Percentiles rank a stretch among this genome's conserved stretches.
phyloP scores from a whole-genome alignment of 2,797 vertebrate species.

The Champsocephalus gunnari region DNA sequence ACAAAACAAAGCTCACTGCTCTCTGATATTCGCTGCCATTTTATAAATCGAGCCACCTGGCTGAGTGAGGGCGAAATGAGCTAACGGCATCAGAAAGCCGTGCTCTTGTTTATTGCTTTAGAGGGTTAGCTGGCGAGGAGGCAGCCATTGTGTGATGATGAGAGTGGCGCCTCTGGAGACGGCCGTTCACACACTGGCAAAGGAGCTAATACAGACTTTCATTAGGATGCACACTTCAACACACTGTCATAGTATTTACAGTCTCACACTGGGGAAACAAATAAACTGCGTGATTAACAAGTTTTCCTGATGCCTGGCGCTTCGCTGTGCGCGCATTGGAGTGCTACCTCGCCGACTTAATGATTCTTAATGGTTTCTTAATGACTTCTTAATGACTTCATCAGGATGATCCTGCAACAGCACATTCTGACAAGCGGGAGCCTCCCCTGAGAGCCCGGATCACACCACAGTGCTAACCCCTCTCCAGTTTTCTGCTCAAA shows the following conservation, averaged over 20 bases:
- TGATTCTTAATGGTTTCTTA: conserved; percentile 89
- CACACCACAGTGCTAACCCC: conserved; percentile 64
- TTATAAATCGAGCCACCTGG: conserved; percentile 73
- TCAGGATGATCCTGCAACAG: conserved; percentile 84
- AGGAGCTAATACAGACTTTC: conserved; percentile 76
- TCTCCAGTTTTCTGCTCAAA: conserved; percentile 69
- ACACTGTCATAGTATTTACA: conserved; percentile 83
- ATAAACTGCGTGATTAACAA: conserved; percentile 88
- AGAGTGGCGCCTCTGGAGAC: conserved; percentile 77
- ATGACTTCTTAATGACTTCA: conserved; percentile 89
- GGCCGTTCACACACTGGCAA: conserved; percentile 62
- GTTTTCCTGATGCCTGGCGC: conserved; percentile 80
- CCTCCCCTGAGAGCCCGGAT: conserved; percentile 77
- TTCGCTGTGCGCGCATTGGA: conserved; percentile 68
- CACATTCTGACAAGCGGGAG: conserved; percentile 79
- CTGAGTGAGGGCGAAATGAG: conserved; percentile 65
- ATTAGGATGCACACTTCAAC: conserved; percentile 78
- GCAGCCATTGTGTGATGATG: conserved; percentile 75
- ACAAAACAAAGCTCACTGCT: conserved; percentile 2
- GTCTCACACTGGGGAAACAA: conserved; percentile 83
- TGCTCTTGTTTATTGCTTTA: conserved; percentile 77
- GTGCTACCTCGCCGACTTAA: conserved; percentile 85
- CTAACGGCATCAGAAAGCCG: conserved; percentile 60
- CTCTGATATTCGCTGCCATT: conserved; percentile 50
- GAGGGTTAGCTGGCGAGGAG: conserved; percentile 70